Evolutionary conservation across 2,888 invertebrate species (phyloP), one percentile per base, ranked within the genome.

Genomic region (Nebria salina): DNA sequence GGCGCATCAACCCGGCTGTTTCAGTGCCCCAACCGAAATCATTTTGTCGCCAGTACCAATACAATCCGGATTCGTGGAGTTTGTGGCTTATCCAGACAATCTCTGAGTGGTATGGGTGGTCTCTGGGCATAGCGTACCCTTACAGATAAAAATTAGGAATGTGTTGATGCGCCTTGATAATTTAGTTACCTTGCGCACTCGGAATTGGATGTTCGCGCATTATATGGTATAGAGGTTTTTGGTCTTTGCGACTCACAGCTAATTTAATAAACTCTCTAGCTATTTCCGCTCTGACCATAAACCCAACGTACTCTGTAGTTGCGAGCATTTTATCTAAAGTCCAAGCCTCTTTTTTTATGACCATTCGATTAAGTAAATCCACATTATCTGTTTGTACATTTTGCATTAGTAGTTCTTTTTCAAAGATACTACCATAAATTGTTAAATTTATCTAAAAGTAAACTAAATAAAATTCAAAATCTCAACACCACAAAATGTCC

Each of bases 71-170:
- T 54, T 77, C 77, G 15, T 77, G 65, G 0, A 77, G 34, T 72
- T 72, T 77, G 41, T 77, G 68, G 7, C 68, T n/a, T 64, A 70
- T 70, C 77, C 77, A 77, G 13, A 77, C 11, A n/a, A 77, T 72
- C 8, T 77, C 64, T 64, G 70, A 54, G 26, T 54, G 64, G 15
- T n/a, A 77, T 8, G 77, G 77, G 54, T 77, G 77, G 1, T 41
- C 64, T 1, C 13, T 43, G 1, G 15, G 4, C 77, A 77, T 43
- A 1, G 70, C 25, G 54, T 77, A 77, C 2, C 64, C 54, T 54
- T 54, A 54, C 54, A 54, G 2, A 54, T 2, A 54, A 3, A 54
- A 1, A 54, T 54, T 2, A 11, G 54, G 54, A 54, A 13, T 54
- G 7, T 34, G 8, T 8, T 54, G 11, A 54, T 11, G 11, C 0